These are phyloP conservation scores for Epinotia ramella DNA, from an alignment of 2,888 invertebrate species.

Conservation along the genomic window DNA sequence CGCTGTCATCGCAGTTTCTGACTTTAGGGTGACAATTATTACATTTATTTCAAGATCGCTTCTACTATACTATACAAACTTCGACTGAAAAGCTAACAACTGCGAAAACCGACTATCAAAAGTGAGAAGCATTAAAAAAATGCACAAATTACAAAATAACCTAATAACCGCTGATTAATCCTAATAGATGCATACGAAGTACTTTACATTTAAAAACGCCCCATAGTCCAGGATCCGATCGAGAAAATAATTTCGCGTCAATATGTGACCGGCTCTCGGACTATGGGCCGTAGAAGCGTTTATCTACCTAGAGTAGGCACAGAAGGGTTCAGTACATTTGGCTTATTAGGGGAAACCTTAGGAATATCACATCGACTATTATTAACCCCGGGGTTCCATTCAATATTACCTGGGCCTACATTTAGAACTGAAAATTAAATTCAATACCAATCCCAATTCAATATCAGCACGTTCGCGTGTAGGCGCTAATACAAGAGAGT, in stretches of 20 bases:
- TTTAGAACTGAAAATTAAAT: too few species aligned
- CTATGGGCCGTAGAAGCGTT: conserved; percentile 57
- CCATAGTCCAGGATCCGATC: conserved; percentile 40
- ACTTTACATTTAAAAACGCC: conserved; percentile 61
- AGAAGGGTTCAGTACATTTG: conserved; percentile 85
- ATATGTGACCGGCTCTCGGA: conserved; percentile 33
- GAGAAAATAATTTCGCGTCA: conserved; percentile 46
- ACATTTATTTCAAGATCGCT: background rate
- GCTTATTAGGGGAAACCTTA: conserved; percentile 80
- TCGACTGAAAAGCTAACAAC: conserved; percentile 5
- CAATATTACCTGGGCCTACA: conserved; percentile 7
- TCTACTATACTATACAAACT: background rate
- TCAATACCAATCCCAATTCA: too few species aligned
- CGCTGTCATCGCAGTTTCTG: background rate
- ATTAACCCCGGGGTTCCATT: conserved; percentile 63
- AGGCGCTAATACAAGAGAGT: background rate
- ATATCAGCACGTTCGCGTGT: too few species aligned
- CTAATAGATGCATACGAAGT: conserved; percentile 59
- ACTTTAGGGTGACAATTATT: background rate
- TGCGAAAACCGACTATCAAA: conserved; percentile 31
- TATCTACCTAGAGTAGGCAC: conserved; percentile 80
- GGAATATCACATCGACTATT: conserved; percentile 80
- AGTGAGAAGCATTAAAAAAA: conserved; percentile 36
- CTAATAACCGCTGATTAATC: conserved; percentile 39
- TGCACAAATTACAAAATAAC: conserved; percentile 42